phyloP scores from a whole-genome alignment of 2,888 invertebrate species.

The Drosophila birchii region DNA sequence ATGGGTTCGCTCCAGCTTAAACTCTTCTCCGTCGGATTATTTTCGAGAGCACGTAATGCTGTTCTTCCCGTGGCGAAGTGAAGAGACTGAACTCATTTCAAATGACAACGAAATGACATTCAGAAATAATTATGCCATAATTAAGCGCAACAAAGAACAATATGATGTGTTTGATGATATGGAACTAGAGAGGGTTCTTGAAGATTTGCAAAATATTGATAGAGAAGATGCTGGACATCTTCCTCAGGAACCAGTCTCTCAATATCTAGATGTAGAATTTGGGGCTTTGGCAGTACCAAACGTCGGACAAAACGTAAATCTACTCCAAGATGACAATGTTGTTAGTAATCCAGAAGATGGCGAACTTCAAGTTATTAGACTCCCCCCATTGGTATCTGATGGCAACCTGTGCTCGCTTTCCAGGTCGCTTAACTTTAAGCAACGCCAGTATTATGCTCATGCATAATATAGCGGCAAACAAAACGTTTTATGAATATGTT shows the following conservation, averaged over 20 bases:
- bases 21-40: no score
- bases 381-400: not conserved
- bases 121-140: not conserved
- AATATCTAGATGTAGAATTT: conserved; percentile 4
- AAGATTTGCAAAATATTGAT: not conserved
- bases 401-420: no score
- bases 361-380: conserved; percentile 1
- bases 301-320: not conserved
- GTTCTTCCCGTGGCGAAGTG: conserved; percentile 1
- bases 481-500: no score
- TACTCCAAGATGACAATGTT: not conserved
- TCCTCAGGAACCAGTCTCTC: not conserved
- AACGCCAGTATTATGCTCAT: no score
- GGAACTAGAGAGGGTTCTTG: not conserved
- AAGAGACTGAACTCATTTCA: not conserved
- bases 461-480: no score
- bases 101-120: not conserved
- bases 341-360: not conserved
- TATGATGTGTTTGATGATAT: not conserved
- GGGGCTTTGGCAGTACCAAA: not conserved
- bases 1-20: no score
- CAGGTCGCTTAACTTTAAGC: no score
- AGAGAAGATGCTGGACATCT: not conserved
- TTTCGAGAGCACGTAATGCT: not conserved
- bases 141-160: not conserved